These are phyloP conservation scores for Danio albolineatus DNA, from an alignment of 2,797 vertebrate species.

Conservation along the genomic window DNA sequence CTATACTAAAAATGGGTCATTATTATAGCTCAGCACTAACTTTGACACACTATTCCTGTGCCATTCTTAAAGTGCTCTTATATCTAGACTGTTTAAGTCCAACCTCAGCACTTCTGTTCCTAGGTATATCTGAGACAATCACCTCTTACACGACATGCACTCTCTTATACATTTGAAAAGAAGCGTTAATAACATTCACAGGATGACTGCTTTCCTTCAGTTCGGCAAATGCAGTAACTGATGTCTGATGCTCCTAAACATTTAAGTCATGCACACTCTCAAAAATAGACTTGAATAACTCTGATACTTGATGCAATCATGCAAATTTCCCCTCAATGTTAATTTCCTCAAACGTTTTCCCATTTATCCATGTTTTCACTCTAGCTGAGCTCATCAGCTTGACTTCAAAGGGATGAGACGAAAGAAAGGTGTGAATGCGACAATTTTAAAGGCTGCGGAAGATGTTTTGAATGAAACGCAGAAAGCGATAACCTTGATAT, in stretches of 20 bases:
- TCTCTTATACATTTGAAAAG: not conserved
- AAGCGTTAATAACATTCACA: not conserved
- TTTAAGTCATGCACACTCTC: constrained; percentile 70
- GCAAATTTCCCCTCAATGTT: constrained; percentile 73
- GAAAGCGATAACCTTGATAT: constrained; percentile 32
- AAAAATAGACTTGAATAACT: constrained; percentile 75
- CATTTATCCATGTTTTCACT: constrained; percentile 73
- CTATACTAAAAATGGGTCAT: not conserved
- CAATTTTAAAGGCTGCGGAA: constrained; percentile 26
- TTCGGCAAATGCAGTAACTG: constrained; percentile 44
- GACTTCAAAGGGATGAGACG: constrained; percentile 42
- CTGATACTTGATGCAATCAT: constrained; percentile 79
- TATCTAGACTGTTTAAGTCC: not conserved
- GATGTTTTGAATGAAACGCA: not conserved
- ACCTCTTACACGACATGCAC: not conserved
- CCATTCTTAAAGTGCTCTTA: not conserved
- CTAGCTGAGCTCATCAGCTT: constrained; percentile 39
- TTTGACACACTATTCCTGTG: not conserved
- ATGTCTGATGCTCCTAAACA: constrained; percentile 68
- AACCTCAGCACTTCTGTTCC: not conserved
- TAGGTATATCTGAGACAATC: not conserved
- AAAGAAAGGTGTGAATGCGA: constrained; percentile 30
- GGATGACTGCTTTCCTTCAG: not conserved
- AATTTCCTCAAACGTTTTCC: constrained; percentile 67
- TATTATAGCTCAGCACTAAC: not conserved